These are phyloP conservation scores for Zaprionus nigranus DNA, from an alignment of 1,140 invertebrate genomes.

Conservation along the genomic window DNA sequence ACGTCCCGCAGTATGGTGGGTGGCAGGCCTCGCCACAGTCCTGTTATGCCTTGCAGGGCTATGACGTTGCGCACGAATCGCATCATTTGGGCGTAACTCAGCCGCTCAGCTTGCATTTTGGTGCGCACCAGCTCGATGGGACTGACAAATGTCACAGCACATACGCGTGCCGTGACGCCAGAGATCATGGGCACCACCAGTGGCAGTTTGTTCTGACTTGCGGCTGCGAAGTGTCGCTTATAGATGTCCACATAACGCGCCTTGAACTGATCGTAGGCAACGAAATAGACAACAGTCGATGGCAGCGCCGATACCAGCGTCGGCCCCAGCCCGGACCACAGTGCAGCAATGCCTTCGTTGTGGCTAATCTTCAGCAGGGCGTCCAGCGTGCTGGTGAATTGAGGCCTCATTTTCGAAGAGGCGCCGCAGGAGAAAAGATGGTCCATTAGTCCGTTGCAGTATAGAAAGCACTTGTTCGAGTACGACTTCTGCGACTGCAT, in stretches of 20 bases:
- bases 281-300: constrained; percentile 98
- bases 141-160: constrained; percentile 94
- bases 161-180: constrained; percentile 92
- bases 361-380: constrained; percentile 96
- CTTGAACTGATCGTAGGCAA: constrained; percentile 96
- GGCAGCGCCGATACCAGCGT: constrained; percentile 97
- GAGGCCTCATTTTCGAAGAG: constrained; percentile 86
- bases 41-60: constrained; percentile 89
- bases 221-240: constrained; percentile 62
- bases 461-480: constrained; percentile 96
- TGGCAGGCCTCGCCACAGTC: constrained; percentile 95
- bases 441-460: constrained; percentile 99
- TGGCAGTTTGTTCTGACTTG: constrained; percentile 82
- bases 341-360: constrained; percentile 93
- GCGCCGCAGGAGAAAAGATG: constrained; percentile 94
- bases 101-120: constrained; percentile 97
- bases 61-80: constrained; percentile 86
- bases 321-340: constrained; percentile 99
- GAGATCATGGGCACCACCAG: constrained; percentile 91
- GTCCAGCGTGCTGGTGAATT: constrained; percentile 97
- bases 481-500: constrained; percentile 95
- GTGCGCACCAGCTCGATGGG: constrained; percentile 98
- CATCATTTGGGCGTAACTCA: constrained; percentile 92
- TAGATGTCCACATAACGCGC: constrained; percentile 86
- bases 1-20: constrained; percentile 98